Evolutionary conservation across 2,797 vertebrate species (phyloP), one percentile per base, ranked within the genome.

Genomic region (Tarsius wallacei): DNA sequence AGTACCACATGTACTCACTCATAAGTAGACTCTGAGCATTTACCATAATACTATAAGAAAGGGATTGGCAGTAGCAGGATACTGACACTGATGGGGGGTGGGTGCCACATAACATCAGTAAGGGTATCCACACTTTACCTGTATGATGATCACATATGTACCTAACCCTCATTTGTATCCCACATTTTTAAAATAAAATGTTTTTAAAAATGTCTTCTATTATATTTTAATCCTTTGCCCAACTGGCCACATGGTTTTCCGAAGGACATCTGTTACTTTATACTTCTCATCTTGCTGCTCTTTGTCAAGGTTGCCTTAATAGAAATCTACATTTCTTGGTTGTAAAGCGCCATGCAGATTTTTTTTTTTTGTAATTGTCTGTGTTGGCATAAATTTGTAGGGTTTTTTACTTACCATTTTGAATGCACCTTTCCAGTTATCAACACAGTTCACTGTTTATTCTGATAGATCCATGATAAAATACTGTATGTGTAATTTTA

Each of bases 321-420:
- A 89, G 17, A 93, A 42, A 66, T 36, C 74, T 0, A 59, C 21
- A 55, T 78, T 78, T 96, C 42, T 85, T 51, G 61, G 8, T 66
- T 77, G 42, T 49, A 61, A 91, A 73, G 74, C 70, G 2, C 61
- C 31, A 68, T 16, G 49, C 11, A 42, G 47, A 55, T 53, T 26
- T 47, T 12, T 26, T 55, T 81, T 59, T 59, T 42, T 42, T 64
- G 17, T 49, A 80, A 57, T 36, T 73, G 22, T 80, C 66, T 81
- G 1, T 70, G 16, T 95, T 47, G 31, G 82, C 36, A 91, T 55
- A 89, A 71, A 64, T 92, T 84, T 96, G 28, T 70, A 22, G 14
- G 3, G 19, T 24, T 61, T 90, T 95, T 73, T 64, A 88, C 53
- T 93, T 93, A 71, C 24, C 57, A 90, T 73, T 92, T 92, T 73